A percentile compares a stretch with the other conserved stretches of the same genome.
Evolutionary conservation across 1,140 invertebrate species (phyloP).

Genomic region (Euura saliciscinereae): DNA sequence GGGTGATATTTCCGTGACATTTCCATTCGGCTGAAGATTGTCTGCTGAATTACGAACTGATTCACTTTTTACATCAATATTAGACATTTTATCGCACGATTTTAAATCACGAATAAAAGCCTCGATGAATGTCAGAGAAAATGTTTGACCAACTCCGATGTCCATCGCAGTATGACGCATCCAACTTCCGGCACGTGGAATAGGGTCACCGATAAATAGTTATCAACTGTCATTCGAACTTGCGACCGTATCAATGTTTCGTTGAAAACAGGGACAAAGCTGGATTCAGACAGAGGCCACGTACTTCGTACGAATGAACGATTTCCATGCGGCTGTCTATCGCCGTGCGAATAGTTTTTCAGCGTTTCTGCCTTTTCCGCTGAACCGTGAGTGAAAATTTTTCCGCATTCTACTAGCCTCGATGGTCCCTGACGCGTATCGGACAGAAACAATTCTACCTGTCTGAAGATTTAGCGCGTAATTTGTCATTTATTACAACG

Average conservation of each 20-base stretch:
- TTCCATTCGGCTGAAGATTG: background rate
- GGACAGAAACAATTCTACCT: too few relatives aligned
- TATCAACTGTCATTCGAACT: background rate
- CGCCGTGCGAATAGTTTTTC: too few relatives aligned
- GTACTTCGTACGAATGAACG: background rate
- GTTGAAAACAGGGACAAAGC: background rate
- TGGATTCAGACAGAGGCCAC: background rate
- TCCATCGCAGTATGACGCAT: background rate
- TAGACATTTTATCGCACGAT: too few relatives aligned
- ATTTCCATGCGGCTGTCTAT: background rate
- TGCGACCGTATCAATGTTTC: background rate
- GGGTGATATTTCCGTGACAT: background rate
- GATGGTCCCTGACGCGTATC: too few relatives aligned
- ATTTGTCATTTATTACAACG: background rate
- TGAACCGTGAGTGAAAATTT: too few relatives aligned
- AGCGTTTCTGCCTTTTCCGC: too few relatives aligned
- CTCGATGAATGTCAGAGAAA: too few relatives aligned
- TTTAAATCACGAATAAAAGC: too few relatives aligned
- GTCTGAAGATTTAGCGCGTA: background rate
- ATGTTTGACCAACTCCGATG: background rate
- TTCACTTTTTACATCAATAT: too few relatives aligned
- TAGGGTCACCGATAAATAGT: background rate
- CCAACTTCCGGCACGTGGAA: background rate
- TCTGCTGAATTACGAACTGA: too few relatives aligned
- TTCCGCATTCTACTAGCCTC: too few relatives aligned